Conservation (phyloP, 2,888 invertebrate genomes). For the Drosophila flavopinicola region DNA sequence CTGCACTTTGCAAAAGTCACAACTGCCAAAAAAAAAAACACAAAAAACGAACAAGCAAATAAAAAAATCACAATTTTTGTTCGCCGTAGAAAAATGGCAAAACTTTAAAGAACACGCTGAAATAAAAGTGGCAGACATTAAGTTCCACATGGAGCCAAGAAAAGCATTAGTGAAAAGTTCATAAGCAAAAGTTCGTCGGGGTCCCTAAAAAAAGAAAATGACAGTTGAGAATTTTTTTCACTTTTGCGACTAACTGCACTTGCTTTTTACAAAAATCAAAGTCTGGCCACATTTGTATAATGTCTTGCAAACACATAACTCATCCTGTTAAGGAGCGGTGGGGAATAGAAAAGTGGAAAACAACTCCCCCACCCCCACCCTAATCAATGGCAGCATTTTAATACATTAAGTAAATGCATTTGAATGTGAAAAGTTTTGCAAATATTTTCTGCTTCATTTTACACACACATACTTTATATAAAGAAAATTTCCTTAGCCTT, state of each 20-base stretch:
- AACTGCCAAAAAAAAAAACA: conserved; percentile 2
- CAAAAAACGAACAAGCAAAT: conserved; percentile 22
- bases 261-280: conserved; percentile 55
- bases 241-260: conserved; percentile 53
- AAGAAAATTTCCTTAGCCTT: conserved; percentile 1
- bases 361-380: neutral
- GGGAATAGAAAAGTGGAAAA: too few relatives aligned
- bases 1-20: conserved; percentile 44
- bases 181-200: conserved; percentile 64
- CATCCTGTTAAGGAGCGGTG: conserved; percentile 22
- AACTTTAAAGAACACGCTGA: conserved; percentile 71
- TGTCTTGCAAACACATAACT: conserved; percentile 51
- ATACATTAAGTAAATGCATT: conserved; percentile 74
- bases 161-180: conserved; percentile 68
- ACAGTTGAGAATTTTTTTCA: conserved; percentile 65
- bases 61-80: conserved; percentile 54
- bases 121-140: conserved; percentile 67
- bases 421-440: conserved; percentile 69
- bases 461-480: neutral
- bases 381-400: conserved; percentile 65
- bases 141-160: conserved; percentile 57
- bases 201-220: conserved; percentile 67
- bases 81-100: conserved; percentile 64
- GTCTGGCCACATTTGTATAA: conserved; percentile 64
- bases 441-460: conserved; percentile 60